Base-by-base conservation (phyloP, 2,113 vertebrate species). In the Macroglossus sobrinus region DNA sequence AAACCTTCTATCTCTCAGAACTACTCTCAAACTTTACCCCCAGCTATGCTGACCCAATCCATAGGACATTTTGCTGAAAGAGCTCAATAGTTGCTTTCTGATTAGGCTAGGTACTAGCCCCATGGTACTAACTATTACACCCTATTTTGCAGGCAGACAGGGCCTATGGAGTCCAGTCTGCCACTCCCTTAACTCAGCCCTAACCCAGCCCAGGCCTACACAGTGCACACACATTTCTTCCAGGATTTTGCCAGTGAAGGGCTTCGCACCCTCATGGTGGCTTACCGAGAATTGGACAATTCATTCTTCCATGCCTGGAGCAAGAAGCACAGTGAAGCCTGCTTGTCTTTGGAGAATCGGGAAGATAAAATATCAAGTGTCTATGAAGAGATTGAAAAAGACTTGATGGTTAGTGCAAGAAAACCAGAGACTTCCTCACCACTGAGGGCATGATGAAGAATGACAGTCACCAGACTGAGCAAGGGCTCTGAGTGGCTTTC, bases 161-260 rank as follows among this genome's bases (percentile, higher is more conserved):
- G 13, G 0, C 57, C 59, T 79, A 3, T 91, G 87, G 53, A 40
- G 21, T n/a, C 30, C 30, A 55, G 24, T n/a, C 57, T 95, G 53
- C 50, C 18, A 16, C 18, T 68, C 64, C 63, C 33, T 81, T 35
- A 45, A 24, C 84, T 91, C 47, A 93, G 50, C 43, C 30, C 76
- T 10, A 0, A 40, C 92, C 55, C 69, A 66, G 30, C 15, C 43
- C 38, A 89, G 78, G 53, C 75, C 53, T 40, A 55, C 35, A 91
- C 64, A 71, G 75, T 15, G 1, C 78, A 79, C 11, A 93, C 18
- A 18, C 9, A 55, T 96, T 18, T 96, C 86, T 97, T n/a, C 0
- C 78, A 99, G 99, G 99, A 99, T 79, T 99, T 99, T 98, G 99
- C 99, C 26, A 98, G 98, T 2, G 99, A 99, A 33, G 99, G 99